Evolutionary conservation across 2,113 vertebrate genomes (phyloP).

Genomic region (Sphaerodactylus townsendi): DNA sequence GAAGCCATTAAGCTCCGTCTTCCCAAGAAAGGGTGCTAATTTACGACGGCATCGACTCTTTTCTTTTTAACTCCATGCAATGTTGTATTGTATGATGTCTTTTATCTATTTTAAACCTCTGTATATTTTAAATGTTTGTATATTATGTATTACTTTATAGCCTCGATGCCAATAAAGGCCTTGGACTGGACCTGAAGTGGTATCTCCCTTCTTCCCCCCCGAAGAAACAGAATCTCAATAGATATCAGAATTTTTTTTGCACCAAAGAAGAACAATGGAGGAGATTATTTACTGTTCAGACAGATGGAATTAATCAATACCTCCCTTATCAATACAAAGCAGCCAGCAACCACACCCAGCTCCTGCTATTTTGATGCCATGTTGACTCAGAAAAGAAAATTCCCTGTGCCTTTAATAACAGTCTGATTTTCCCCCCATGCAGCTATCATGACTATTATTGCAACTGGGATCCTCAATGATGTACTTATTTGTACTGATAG

Average conservation of each 20-base stretch:
- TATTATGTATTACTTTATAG: too few relatives aligned
- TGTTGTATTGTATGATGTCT: too few relatives aligned
- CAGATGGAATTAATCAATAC: not conserved
- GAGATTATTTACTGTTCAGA: not conserved
- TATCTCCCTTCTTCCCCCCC: rapidly evolving
- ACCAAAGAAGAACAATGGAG: not conserved
- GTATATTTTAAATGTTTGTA: too few relatives aligned
- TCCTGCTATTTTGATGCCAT: not conserved
- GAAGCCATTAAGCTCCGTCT: too few relatives aligned
- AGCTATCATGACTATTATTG: not conserved
- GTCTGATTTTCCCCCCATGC: not conserved
- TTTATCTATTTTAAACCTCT: too few relatives aligned
- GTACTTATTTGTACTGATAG: not conserved
- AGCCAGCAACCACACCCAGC: not conserved
- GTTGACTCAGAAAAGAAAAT: not conserved
- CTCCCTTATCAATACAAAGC: too few relatives aligned
- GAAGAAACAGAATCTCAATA: not conserved
- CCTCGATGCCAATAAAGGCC: too few relatives aligned
- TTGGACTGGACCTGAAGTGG: too few relatives aligned
- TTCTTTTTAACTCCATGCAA: too few relatives aligned
- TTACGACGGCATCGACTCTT: too few relatives aligned
- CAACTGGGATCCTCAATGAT: not conserved
- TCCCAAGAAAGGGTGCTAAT: too few relatives aligned
- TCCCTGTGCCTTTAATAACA: not conserved
- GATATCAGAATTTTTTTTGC: not conserved